Conservation (phyloP, 2,797 vertebrate species). For the Carcharodon carcharias region DNA sequence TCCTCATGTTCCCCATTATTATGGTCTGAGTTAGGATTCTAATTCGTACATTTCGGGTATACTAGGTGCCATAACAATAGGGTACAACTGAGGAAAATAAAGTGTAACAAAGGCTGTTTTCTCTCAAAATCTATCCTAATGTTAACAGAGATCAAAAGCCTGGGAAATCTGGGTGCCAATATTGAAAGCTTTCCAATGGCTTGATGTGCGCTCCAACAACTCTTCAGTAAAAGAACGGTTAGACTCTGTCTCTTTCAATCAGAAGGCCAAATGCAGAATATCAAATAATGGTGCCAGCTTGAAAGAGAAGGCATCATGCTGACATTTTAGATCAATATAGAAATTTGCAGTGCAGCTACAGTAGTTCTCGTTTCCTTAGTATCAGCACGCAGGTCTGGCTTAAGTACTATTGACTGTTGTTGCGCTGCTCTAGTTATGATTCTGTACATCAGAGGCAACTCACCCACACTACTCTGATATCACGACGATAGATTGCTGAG, state of each 20-base stretch:
- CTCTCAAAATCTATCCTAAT: not conserved
- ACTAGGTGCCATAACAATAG: not conserved
- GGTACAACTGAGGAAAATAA: not conserved
- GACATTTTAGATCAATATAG: not conserved
- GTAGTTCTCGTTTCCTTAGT: not conserved
- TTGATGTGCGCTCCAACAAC: not conserved
- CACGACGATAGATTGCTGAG: not conserved
- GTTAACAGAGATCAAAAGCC: not conserved
- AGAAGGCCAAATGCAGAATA: not conserved
- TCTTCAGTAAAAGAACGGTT: not conserved
- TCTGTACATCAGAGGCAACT: not conserved
- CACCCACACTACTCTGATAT: not conserved
- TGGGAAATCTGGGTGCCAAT: not conserved
- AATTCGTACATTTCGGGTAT: not conserved
- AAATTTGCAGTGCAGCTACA: not conserved
- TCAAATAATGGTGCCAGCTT: not conserved
- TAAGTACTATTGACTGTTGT: not conserved
- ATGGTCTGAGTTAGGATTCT: not conserved
- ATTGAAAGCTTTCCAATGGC: not conserved
- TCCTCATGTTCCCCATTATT: not conserved
- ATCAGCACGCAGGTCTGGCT: not conserved
- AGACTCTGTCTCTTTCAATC: not conserved
- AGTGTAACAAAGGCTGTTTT: too few species aligned
- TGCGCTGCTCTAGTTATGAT: not conserved
- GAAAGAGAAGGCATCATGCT: not conserved